Conservation (phyloP, 1,140 invertebrate genomes). For the Drosophila kanapiae region DNA sequence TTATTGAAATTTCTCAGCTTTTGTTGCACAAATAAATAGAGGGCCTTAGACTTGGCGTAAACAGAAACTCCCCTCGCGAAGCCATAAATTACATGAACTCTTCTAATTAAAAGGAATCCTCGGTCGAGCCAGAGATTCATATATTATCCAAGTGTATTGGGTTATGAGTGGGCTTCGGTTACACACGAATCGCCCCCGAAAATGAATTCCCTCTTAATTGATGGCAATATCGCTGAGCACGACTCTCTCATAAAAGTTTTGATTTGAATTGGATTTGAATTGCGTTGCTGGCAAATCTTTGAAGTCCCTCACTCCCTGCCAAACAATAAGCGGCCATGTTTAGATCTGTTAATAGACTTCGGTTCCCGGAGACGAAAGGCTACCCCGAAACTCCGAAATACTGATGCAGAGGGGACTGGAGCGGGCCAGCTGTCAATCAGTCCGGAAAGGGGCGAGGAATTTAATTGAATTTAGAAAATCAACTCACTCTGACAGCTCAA, state of each 20-base stretch:
- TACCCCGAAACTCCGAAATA: constrained; percentile 17
- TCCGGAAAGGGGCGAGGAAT: constrained; percentile 39
- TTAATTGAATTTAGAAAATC: constrained; percentile 77
- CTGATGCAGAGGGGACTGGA: constrained; percentile 24
- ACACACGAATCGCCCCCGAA: constrained; percentile 54
- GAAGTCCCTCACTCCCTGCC: constrained; percentile 7
- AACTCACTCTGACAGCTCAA: constrained; percentile 66
- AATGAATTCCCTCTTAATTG: constrained; percentile 57
- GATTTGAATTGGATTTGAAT: constrained; percentile 55
- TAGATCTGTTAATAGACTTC: constrained; percentile 52
- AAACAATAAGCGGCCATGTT: constrained; percentile 63
- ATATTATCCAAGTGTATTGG: constrained; percentile 45
- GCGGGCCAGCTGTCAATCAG: constrained; percentile 71
- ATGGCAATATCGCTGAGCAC: constrained; percentile 58
- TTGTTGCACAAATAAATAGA: constrained; percentile 55
- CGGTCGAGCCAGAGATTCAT: constrained; percentile 38
- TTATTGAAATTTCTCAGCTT: constrained; percentile 53
- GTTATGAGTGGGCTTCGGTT: constrained; percentile 58
- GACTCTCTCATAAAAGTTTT: constrained; percentile 43
- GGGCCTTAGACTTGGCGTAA: constrained; percentile 41
- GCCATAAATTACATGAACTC: constrained; percentile 66
- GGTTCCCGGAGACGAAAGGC: constrained; percentile 34
- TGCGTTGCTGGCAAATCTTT: constrained; percentile 47
- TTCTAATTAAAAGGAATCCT: constrained; percentile 73
- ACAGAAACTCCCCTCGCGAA: constrained; percentile 18